Conservation (phyloP, 2,113 vertebrate genomes). For the Atlantisia rogersi region DNA sequence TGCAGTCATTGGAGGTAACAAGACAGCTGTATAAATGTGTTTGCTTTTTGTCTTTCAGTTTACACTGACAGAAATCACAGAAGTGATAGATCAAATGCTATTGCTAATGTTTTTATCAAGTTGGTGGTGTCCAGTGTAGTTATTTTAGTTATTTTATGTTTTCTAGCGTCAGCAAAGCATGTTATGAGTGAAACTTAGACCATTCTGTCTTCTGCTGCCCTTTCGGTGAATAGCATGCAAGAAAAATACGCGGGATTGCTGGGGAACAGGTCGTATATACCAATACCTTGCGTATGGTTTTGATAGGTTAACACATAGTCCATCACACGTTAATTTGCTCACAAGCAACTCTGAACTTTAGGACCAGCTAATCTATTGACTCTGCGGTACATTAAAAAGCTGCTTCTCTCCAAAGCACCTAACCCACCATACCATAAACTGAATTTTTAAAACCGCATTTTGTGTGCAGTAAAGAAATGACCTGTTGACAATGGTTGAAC, state of each 20-base stretch:
- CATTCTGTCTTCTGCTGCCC: not conserved
- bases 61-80: not conserved
- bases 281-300: not conserved
- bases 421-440: not conserved
- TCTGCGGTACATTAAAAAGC: not conserved
- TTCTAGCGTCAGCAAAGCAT: not conserved
- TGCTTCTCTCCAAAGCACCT: not conserved
- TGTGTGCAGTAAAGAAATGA: not conserved
- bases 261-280: not conserved
- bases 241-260: not conserved
- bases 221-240: not conserved
- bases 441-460: not conserved
- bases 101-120: not conserved
- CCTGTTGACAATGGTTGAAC: not conserved
- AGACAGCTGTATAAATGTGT: not conserved
- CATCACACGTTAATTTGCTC: not conserved
- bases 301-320: not conserved
- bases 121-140: not conserved
- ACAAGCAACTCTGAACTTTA: not conserved
- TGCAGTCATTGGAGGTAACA: not conserved
- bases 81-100: not conserved
- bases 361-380: not conserved
- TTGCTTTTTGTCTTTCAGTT: not conserved
- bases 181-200: not conserved
- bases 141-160: not conserved